Conservation (phyloP, 1,140 invertebrate genomes). For the Pseudomyrmex gracilis region DNA sequence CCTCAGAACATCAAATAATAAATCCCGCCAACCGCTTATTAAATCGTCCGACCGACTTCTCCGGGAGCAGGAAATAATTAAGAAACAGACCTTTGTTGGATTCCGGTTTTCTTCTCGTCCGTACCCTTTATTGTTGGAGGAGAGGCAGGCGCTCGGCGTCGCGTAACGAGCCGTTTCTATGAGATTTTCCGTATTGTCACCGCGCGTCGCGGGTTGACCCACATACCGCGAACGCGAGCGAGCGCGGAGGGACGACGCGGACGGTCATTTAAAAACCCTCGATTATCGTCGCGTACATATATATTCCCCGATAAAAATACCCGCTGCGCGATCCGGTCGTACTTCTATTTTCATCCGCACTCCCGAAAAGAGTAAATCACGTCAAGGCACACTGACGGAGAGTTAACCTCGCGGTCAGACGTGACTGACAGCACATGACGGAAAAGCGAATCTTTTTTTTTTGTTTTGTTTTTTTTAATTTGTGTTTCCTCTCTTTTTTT, state of each 20-base stretch:
- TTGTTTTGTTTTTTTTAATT: background rate
- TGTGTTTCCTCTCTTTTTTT: background rate
- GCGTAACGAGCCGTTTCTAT: constrained; percentile 21
- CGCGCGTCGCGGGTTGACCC: background rate
- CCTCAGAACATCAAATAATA: background rate
- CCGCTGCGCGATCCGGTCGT: constrained; percentile 15
- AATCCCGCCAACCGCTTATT: constrained; percentile 17
- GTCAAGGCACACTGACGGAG: constrained; percentile 29
- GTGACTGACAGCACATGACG: constrained; percentile 59
- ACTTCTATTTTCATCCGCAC: constrained; percentile 36
- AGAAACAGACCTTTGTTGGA: constrained; percentile 43
- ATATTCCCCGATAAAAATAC: constrained; percentile 53
- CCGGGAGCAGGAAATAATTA: constrained; percentile 26
- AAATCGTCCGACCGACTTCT: constrained; percentile 22
- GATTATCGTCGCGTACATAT: constrained; percentile 52
- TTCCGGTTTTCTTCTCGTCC: background rate
- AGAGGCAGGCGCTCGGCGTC: background rate
- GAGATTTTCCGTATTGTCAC: constrained; percentile 54
- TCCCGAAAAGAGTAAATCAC: constrained; percentile 51
- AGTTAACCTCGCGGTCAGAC: constrained; percentile 15
- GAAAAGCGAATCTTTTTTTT: constrained; percentile 43
- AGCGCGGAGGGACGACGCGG: background rate
- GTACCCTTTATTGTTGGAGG: background rate
- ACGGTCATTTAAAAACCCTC: constrained; percentile 55
- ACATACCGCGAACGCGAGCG: constrained; percentile 41